phyloP scores from a whole-genome alignment of 1,140 invertebrate genomes.

The Lucilia cuprina region DNA sequence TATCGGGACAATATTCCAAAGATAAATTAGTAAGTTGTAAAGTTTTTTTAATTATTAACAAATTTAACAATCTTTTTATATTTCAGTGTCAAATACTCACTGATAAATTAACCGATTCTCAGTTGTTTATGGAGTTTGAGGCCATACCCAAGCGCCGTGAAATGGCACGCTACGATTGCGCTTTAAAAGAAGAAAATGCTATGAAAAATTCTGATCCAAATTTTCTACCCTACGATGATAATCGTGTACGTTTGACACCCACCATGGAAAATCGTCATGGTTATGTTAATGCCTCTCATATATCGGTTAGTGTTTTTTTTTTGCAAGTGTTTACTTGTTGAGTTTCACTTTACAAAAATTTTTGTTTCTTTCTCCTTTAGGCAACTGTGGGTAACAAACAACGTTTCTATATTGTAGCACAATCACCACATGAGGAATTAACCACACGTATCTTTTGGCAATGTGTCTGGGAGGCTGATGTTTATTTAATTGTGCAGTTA shows the following conservation, averaged over 20 bases:
- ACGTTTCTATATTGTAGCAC: slow-evolving; percentile 84
- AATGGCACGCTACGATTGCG: slow-evolving; percentile 61
- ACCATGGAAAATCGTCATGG: slow-evolving; percentile 81
- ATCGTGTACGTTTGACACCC: slow-evolving; percentile 78
- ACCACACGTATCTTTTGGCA: slow-evolving; percentile 77
- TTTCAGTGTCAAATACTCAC: slow-evolving; percentile 80
- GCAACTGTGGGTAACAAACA: slow-evolving; percentile 77
- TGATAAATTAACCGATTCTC: slow-evolving; percentile 79
- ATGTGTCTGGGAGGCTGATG: slow-evolving; percentile 85
- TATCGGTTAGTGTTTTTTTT: slow-evolving; percentile 68
- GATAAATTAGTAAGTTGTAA: slow-evolving; percentile 72
- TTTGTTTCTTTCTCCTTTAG: slow-evolving; percentile 55
- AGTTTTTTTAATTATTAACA: neutral
- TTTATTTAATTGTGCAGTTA: slow-evolving; percentile 79
- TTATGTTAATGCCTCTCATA: slow-evolving; percentile 90
- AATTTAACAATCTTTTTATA: slow-evolving; percentile 17
- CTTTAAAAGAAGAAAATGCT: slow-evolving; percentile 59
- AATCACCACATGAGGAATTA: slow-evolving; percentile 68
- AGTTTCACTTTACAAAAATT: neutral
- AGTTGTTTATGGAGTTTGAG: slow-evolving; percentile 87
- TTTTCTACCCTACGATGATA: slow-evolving; percentile 86
- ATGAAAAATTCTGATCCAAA: slow-evolving; percentile 68
- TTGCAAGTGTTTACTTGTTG: too few relatives aligned
- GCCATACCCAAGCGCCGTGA: slow-evolving; percentile 81
- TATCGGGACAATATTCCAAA: slow-evolving; percentile 76